A percentile compares a stretch with the other conserved stretches of the same genome.
Evolutionary conservation across 2,113 vertebrate genomes (phyloP).

Genomic region (Alexandromys fortis): DNA sequence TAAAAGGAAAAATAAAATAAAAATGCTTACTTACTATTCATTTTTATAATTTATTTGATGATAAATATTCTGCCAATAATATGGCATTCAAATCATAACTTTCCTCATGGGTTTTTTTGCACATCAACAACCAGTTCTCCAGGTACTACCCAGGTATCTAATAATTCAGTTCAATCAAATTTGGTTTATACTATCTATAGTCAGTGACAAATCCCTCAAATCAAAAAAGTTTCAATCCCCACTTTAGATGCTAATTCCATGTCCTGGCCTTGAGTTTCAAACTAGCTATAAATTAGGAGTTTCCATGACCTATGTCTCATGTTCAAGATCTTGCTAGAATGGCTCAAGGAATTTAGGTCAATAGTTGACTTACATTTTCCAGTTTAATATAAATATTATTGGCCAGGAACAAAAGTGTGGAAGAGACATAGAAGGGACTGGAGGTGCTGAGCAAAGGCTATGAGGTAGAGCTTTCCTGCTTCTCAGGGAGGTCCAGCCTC

Average conservation of each 20-base stretch:
- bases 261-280: neutral
- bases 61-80: conserved; percentile 33
- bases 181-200: neutral
- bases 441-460: neutral
- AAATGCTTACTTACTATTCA: neutral
- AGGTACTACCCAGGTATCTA: neutral
- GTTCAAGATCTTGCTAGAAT: neutral
- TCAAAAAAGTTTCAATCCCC: neutral
- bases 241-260: neutral
- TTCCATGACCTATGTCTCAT: neutral
- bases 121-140: neutral
- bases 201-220: neutral
- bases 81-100: neutral
- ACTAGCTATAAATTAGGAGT: neutral
- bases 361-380: neutral
- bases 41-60: conserved; percentile 38
- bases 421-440: neutral
- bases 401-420: neutral
- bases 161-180: neutral
- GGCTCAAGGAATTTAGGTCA: neutral
- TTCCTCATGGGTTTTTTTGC: neutral
- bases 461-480: too few species aligned
- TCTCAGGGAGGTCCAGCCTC: neutral
- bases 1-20: neutral
- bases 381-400: neutral